Base-by-base conservation (phyloP, 2,113 vertebrate genomes). In the Aegithalos caudatus region DNA sequence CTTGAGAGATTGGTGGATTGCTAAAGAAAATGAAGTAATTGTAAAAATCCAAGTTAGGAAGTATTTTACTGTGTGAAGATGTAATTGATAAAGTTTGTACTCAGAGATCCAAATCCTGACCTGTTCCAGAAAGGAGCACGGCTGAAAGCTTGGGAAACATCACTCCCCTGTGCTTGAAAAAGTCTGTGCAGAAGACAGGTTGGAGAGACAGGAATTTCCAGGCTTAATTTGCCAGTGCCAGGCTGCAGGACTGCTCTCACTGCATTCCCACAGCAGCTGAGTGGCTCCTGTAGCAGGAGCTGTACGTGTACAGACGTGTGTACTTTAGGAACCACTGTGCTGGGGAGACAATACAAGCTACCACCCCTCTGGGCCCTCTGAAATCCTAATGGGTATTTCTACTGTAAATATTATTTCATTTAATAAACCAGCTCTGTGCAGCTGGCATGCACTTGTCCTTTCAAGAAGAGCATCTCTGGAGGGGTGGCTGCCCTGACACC, bases 41-140 rank as follows among this genome's bases (percentile, higher is more conserved):
- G 64, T 64, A 81, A 88, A 90, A 86, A 76, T 87, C 79, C 71
- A 81, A 86, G 38, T 86, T 83, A 93, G 85, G 88, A 96, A 86
- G 71, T 35, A 64, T 92, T 93, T 96, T 83, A 78, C 54, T 81
- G 42, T 74, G 76, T 83, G 72, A 96, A 86, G 67, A 88, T 65
- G 38, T 90, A 90, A 94, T 83, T 61, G 29, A 78, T 88, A 18
- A 88, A 74, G 13, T 73, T 90, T 88, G 31, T 51, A 31, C 27
- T 92, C 48, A 12, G 71, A 28, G 12, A 58, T 78, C 71, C 93
- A 96, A 64, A 71, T 80, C 62, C 44, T 86, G 31, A 44, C 5
- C 0, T 53, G 19, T 71, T 71, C 93, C 80, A 86, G 79, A 86
- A 93, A 74, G 51, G 7, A 86, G 17, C 62, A 60, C 12, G 50